A percentile compares a stretch with the other conserved stretches of the same genome.
These are phyloP conservation scores for Drosophila virilis DNA, from an alignment of 1,140 invertebrate genomes.

Conservation along the genomic window DNA sequence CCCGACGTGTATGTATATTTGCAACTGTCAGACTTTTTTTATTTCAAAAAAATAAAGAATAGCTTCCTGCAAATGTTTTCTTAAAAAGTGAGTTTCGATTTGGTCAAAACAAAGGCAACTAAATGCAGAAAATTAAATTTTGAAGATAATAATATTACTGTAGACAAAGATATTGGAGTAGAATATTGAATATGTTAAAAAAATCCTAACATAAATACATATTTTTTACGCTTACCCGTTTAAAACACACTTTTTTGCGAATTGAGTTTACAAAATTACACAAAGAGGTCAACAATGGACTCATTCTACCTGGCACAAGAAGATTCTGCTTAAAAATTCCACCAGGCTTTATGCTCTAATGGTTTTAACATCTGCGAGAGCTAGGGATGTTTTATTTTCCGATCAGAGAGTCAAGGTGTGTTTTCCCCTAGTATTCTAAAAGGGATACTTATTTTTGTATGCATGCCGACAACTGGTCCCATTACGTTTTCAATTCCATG, in stretches of 20 bases:
- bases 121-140: too few species aligned
- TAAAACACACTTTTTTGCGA: constrained; percentile 20
- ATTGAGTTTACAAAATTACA: constrained; percentile 10
- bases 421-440: constrained; percentile 15
- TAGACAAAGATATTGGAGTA: too few species aligned
- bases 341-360: constrained; percentile 27
- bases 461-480: constrained; percentile 12
- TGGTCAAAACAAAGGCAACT: too few species aligned
- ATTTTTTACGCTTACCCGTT: too few species aligned
- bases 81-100: too few species aligned
- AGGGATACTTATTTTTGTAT: constrained; percentile 14
- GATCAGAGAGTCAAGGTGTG: constrained; percentile 46
- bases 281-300: constrained; percentile 2
- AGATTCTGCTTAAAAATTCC: constrained; percentile 24
- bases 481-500: constrained; percentile 30
- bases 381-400: constrained; percentile 58
- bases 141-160: too few species aligned
- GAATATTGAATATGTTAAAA: too few species aligned
- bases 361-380: constrained; percentile 9
- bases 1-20: too few species aligned
- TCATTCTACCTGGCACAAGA: constrained; percentile 35
- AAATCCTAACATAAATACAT: too few species aligned
- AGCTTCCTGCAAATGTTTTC: too few species aligned
- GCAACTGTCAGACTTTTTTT: too few species aligned
- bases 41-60: too few species aligned